phyloP scores from a whole-genome alignment of 2,113 vertebrate genomes.

The Oreochromis spilurus region DNA sequence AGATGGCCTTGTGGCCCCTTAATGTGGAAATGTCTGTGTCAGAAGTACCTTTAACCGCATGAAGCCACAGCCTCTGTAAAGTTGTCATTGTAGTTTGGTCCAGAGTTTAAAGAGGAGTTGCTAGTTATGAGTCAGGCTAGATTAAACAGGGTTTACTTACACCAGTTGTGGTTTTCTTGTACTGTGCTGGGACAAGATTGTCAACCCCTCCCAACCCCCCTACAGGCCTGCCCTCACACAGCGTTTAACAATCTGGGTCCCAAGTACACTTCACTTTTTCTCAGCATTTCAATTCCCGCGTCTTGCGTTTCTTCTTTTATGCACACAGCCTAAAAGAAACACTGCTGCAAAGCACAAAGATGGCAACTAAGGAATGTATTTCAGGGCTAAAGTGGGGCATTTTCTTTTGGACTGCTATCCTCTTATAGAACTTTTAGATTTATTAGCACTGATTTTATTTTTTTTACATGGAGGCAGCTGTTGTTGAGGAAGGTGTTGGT shows the following conservation, averaged over 20 bases:
- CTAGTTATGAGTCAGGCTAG: not conserved
- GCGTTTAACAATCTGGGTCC: not conserved
- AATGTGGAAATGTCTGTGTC: not conserved
- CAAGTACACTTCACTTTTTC: not conserved
- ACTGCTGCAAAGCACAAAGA: not conserved
- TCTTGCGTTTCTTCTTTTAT: not conserved
- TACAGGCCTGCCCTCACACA: not conserved
- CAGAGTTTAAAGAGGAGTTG: not conserved
- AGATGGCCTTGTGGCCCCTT: not conserved
- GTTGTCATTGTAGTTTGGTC: not conserved
- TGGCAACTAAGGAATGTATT: not conserved
- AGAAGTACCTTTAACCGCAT: not conserved
- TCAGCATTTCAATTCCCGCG: not conserved
- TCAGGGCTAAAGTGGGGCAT: not conserved
- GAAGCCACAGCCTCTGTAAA: not conserved
- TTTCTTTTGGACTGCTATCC: not conserved
- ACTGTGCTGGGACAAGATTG: not conserved
- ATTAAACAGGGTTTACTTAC: not conserved
- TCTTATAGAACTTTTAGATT: not conserved
- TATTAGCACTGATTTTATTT: not conserved
- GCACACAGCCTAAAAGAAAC: not conserved
- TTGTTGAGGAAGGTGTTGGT: not conserved
- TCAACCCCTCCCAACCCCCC: not conserved
- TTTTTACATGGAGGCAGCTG: not conserved
- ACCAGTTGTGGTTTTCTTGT: not conserved